Evolutionary conservation across 2,888 invertebrate genomes (phyloP), one percentile per base, ranked within the genome.

Genomic region (Papilio demoleus): DNA sequence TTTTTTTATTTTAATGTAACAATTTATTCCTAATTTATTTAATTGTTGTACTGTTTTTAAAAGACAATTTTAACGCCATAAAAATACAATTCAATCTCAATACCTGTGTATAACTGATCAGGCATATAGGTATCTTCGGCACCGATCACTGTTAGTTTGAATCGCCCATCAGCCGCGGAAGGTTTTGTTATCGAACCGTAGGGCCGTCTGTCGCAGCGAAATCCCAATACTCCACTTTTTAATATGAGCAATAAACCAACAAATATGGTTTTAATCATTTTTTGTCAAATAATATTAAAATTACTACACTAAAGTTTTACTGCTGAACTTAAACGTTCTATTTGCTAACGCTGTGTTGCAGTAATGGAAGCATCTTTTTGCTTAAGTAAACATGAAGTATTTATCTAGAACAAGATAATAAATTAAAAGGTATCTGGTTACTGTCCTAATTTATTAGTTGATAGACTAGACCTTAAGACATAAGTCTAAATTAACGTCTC

Each of bases 91-190:
- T n/a, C n/a, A n/a, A n/a, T n/a, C n/a, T 40, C n/a, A 9, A 71
- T 77, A 88, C 91, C 88, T 70, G 78, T 84, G 72, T 92, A 92
- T 2, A 89, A 79, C 75, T 92, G 90, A 65, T 88, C 87, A 8
- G 92, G 92, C 70, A 91, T 84, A 62, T 91, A 91, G 1, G 84
- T 80, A 68, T 83, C 79, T 5, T 84, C 83, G 17, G 79, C 75
- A 6, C 81, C 87, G 9, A 82, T 62, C 0, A 90, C 81, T 2
- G 75, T 69, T 38, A 92, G 71, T 62, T 83, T 80, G 56, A 85
- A 91, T 1, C 90, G 80, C 0, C 92, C 91, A 71, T 91, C 91
- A 0, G 91, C 74, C n/a, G 83, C 77, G 0, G 88, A 84, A 1
- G 88, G 74, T 69, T 83, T 82, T 0, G 85, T 80, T 3, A 81